Evolutionary conservation across 2,888 invertebrate species (phyloP), one percentile per base, ranked within the genome.

Genomic region (Ditula angustiorana): DNA sequence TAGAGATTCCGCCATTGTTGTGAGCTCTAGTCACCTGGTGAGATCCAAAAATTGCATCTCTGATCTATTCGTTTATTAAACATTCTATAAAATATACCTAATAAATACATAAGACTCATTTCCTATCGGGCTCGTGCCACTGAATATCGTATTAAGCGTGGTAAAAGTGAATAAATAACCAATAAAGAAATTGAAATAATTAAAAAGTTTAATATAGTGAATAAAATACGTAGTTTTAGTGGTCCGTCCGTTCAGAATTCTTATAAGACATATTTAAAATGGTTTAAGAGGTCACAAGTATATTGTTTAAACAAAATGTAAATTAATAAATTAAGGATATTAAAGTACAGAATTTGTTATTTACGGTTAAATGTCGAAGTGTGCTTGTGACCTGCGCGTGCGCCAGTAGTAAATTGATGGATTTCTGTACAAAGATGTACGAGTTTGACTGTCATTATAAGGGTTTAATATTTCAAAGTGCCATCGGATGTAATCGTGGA

Each of bases 211-310:
- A 57, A 63, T 37, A 41, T 67, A 64, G 58, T 62, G 33, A 70
- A 70, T 57, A 68, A 72, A 65, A 74, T 76, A 79, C 74, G 75
- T 84, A 83, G 76, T 21, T 74, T 73, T 76, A 79, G 79, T 76
- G 77, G 76, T 86, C 86, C 86, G 86, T 86, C 86, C 86, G 80
- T 76, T 75, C 70, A 74, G 63, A 62, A 70, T 73, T 69, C 58
- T 59, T 59, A 46, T 52, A 53, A 53, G 35, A 52, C 41, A 50
- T 63, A 52, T 52, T 46, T 57, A 19, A 16, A 50, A 33, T 44
- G 61, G 33, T 30, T 50, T 33, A 21, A 30, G 44, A 23, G 46
- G 28, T 23, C 19, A 8, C 47, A 47, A 30, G 26, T 49, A 16
- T 11, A 13, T 30, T 41, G 8, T 23, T 41, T n/a, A 37, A 41